These are phyloP conservation scores for Hybos culiciformis DNA, from an alignment of 2,888 invertebrate species.

Conservation along the genomic window DNA sequence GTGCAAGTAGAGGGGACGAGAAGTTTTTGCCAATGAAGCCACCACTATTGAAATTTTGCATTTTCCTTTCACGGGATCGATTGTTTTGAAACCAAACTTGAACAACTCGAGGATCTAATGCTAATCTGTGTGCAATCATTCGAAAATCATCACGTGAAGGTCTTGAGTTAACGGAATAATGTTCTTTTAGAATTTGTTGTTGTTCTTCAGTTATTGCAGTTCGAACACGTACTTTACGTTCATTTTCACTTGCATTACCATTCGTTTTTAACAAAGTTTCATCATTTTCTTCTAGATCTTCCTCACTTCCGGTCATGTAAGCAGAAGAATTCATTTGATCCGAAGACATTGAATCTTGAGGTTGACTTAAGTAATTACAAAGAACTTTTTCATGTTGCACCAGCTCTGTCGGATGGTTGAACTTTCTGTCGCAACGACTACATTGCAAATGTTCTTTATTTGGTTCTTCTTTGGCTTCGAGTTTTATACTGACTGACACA, in stretches of 20 bases:
- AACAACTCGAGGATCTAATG: slow-evolving; percentile 64
- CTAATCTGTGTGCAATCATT: slow-evolving; percentile 66
- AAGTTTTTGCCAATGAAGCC: slow-evolving; percentile 16
- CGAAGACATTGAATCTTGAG: slow-evolving; percentile 30
- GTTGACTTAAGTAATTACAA: slow-evolving; percentile 38
- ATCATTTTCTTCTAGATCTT: slow-evolving; percentile 42
- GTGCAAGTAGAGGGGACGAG: slow-evolving; percentile 20
- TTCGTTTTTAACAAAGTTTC: too few species aligned
- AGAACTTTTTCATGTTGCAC: slow-evolving; percentile 59
- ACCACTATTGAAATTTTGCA: slow-evolving; percentile 33
- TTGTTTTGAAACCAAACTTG: slow-evolving; percentile 97
- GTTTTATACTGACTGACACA: too few species aligned
- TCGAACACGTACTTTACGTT: slow-evolving; percentile 76
- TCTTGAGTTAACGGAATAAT: slow-evolving; percentile 79
- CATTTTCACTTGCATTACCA: slow-evolving; percentile 40
- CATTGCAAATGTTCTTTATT: slow-evolving; percentile 34
- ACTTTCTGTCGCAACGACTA: slow-evolving; percentile 44
- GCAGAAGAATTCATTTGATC: slow-evolving; percentile 15
- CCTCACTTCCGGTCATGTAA: slow-evolving; percentile 40
- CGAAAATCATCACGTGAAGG: slow-evolving; percentile 90
- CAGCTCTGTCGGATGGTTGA: slow-evolving; percentile 44
- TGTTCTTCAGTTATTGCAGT: slow-evolving; percentile 93
- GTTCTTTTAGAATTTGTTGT: slow-evolving; percentile 72
- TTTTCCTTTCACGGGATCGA: slow-evolving; percentile 71
- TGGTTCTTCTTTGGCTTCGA: slow-evolving; percentile 22